Base-by-base conservation (phyloP, 2,888 invertebrate genomes). In the Parthenolecanium corni region DNA sequence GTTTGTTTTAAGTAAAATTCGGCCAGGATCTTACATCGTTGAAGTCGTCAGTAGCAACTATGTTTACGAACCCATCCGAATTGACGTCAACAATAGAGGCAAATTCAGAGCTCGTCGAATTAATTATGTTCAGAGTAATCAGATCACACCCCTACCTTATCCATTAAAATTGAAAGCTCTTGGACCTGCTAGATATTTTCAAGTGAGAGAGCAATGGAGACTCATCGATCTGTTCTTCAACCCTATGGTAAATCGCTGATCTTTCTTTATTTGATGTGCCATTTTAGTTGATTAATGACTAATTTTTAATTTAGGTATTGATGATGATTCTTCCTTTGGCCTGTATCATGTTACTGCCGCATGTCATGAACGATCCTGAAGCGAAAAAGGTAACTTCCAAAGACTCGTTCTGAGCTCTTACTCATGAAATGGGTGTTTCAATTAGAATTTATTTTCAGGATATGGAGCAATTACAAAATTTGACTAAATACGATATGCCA, bases 311-410 rank as follows among this genome's bases (percentile, higher is more conserved):
- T n/a, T 71, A 82, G 82, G 79, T 96, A 4, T 79, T 97, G 66
- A 96, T 96, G 89, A 97, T 96, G 95, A 83, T 96, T 21, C 73
- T 96, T 67, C 96, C 96, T 0, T 76, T 96, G 31, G 72, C 95
- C 3, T 77, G 96, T 5, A 87, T 97, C 69, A 87, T 95, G 83
- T 79, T 96, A 66, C 75, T 96, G 70, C 95, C 96, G 0, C 95
- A 94, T 74, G 85, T 96, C 82, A 89, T 97, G 85, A 95, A 92
- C 72, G 97, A 97, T 75, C 95, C 96, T 3, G 95, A 97, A 74
- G 89, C 96, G 2, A 90, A 94, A 72, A 93, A 93, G 75, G 82
- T 81, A 69, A 56, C 69, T 62, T n/a, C 9, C 18, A 40, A 49
- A 49, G 23, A 25, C 14, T 49, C 3, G 20, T 3, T 14, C 14